A percentile compares a stretch with the other conserved stretches of the same genome.
phyloP scores from a whole-genome alignment of 2,888 invertebrate species.

The Charanyca ferruginea region DNA sequence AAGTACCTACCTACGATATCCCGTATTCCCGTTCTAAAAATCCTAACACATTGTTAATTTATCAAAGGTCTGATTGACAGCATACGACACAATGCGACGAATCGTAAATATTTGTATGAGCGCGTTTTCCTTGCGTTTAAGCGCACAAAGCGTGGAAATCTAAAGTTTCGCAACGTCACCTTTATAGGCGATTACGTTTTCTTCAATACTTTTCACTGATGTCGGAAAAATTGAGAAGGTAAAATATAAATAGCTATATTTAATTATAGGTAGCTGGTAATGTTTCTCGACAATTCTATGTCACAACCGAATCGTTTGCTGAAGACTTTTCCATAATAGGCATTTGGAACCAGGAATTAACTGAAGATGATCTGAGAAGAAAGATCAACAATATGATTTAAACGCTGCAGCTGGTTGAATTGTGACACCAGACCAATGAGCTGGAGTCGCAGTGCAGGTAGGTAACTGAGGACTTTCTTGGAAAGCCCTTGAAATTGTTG shows the following conservation, averaged over 20 bases:
- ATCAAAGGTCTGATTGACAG: slow-evolving; percentile 62
- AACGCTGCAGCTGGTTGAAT: too few relatives aligned
- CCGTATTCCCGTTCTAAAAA: slow-evolving; percentile 26
- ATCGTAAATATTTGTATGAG: slow-evolving; percentile 70
- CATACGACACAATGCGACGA: slow-evolving; percentile 63
- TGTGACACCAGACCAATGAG: too few relatives aligned
- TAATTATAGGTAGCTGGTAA: background rate
- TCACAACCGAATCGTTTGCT: too few relatives aligned
- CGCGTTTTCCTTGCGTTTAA: slow-evolving; percentile 66
- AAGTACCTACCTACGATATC: slow-evolving; percentile 15
- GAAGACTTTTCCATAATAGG: too few relatives aligned
- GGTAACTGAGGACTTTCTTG: too few relatives aligned
- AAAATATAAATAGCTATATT: background rate
- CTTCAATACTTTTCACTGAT: slow-evolving; percentile 80
- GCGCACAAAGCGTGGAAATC: slow-evolving; percentile 78
- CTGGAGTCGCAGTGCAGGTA: too few relatives aligned
- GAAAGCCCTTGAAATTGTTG: too few relatives aligned
- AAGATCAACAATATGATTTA: too few relatives aligned
- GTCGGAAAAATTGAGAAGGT: slow-evolving; percentile 66
- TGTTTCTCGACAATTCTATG: background rate
- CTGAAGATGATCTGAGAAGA: too few relatives aligned
- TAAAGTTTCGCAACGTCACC: slow-evolving; percentile 85
- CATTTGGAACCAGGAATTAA: too few relatives aligned
- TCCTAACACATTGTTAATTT: slow-evolving; percentile 54
- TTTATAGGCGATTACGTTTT: slow-evolving; percentile 89